Evolutionary conservation across 2,113 vertebrate genomes (phyloP).

Genomic region (Gymnarchus niloticus): DNA sequence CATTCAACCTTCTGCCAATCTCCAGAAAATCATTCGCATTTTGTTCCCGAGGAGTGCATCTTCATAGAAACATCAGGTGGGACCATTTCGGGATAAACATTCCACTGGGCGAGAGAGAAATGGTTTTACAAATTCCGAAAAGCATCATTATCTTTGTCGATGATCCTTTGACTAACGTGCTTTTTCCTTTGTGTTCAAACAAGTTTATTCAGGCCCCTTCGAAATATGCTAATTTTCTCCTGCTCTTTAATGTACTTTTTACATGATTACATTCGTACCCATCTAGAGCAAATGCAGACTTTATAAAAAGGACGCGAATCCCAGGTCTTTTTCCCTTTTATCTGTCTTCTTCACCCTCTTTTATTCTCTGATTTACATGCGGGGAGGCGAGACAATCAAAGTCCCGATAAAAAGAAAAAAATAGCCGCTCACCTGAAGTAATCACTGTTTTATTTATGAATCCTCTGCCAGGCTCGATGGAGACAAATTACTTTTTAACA

Average conservation of each 20-base stretch:
- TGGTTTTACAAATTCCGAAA: background rate
- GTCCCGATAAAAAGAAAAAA: constrained; percentile 22
- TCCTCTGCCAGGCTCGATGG: constrained; percentile 55
- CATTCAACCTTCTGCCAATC: background rate
- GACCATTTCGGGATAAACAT: background rate
- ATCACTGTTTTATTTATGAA: constrained; percentile 68
- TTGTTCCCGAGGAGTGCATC: background rate
- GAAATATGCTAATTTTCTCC: background rate
- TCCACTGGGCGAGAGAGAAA: background rate
- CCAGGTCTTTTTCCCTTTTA: background rate
- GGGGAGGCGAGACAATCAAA: constrained; percentile 20
- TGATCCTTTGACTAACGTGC: background rate
- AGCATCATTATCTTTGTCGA: background rate
- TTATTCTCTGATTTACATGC: constrained; percentile 45
- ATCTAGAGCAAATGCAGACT: background rate
- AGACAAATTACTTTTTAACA: constrained; percentile 74
- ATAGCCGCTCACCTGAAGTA: constrained; percentile 55
- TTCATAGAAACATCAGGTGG: background rate
- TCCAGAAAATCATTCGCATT: background rate
- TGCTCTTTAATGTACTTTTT: constrained; percentile 3
- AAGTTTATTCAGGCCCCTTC: background rate
- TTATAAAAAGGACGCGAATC: background rate
- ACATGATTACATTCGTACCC: background rate
- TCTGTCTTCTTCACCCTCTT: constrained; percentile 17
- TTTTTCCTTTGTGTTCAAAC: background rate